These are phyloP conservation scores for Myotis yumanensis DNA, from an alignment of 2,113 vertebrate genomes.

Conservation along the genomic window DNA sequence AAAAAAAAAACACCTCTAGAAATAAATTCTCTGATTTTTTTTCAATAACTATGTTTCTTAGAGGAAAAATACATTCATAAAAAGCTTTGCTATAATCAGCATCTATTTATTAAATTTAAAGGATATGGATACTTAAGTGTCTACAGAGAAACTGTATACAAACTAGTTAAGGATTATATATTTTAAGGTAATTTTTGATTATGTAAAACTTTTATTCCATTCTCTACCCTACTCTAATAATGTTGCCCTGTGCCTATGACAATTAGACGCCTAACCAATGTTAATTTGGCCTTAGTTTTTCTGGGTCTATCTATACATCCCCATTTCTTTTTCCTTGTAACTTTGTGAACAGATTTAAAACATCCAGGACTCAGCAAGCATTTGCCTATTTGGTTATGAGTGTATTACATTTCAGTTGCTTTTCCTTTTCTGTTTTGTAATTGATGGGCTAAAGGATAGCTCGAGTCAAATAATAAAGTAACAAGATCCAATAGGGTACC, in stretches of 20 bases:
- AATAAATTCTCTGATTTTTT: background rate
- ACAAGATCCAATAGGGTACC: background rate
- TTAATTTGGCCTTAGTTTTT: background rate
- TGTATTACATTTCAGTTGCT: background rate
- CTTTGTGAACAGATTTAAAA: background rate
- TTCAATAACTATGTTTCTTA: background rate
- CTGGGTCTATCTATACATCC: background rate
- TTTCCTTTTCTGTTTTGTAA: conserved; percentile 27
- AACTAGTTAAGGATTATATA: background rate
- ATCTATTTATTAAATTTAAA: conserved; percentile 13
- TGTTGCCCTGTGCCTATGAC: background rate
- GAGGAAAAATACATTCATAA: background rate
- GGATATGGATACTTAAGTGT: background rate
- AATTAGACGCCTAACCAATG: background rate
- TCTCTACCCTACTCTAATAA: background rate
- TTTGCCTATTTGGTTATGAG: background rate
- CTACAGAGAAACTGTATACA: background rate
- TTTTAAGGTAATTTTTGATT: conserved; percentile 21
- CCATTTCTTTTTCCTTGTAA: background rate
- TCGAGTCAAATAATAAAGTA: background rate
- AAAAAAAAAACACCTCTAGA: background rate
- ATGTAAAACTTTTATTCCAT: conserved; percentile 1
- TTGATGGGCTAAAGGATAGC: background rate
- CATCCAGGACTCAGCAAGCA: background rate
- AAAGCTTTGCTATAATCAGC: background rate